Evolutionary conservation across 2,113 vertebrate species (phyloP), one percentile per base, ranked within the genome.

Genomic region (Peromyscus polionotus): DNA sequence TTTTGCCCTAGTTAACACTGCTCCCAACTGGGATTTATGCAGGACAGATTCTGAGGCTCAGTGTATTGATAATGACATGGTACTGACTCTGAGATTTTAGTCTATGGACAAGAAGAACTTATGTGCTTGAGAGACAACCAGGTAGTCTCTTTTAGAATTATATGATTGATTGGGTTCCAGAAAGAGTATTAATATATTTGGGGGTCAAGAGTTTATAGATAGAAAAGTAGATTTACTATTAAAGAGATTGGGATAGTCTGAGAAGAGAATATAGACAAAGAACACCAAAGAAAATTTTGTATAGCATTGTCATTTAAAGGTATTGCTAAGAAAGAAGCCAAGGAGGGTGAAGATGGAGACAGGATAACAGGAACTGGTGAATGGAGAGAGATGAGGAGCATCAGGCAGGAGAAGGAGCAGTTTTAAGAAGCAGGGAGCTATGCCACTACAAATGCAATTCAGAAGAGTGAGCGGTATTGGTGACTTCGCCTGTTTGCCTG

Each of bases 161-260:
- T 80, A 76, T 79, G 42, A 77, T 12, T 95, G 39, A 77, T 9
- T 95, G 39, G 19, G 33, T 65, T 24, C 59, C 13, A 36, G 61
- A 96, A 94, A 48, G 67, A 96, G 92, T 5, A 54, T 92, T 76
- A 42, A 16, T 31, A 59, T 45, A 94, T 76, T 73, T 94, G 12
- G 33, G 39, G 67, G n/a, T 80, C 70, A n/a, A 42, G 54, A 68
- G 42, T 93, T 95, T 89, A 45, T 94, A 20, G 0, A 26, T 67
- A 63, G 65, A 77, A 80, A 75, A 77, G 67, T 86, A 20, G 14
- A 67, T 83, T 91, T 88, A 39, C 45, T 85, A 65, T 63, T 77
- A 33, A 70, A 93, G 59, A 6, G 5, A 10, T 26, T 63, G 48
- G 54, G 17, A 81, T 75, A 51, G 12, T 20, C 6, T 14, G 26